Evolutionary conservation across 2,888 invertebrate species (phyloP).

Genomic region (Oithona nana): DNA sequence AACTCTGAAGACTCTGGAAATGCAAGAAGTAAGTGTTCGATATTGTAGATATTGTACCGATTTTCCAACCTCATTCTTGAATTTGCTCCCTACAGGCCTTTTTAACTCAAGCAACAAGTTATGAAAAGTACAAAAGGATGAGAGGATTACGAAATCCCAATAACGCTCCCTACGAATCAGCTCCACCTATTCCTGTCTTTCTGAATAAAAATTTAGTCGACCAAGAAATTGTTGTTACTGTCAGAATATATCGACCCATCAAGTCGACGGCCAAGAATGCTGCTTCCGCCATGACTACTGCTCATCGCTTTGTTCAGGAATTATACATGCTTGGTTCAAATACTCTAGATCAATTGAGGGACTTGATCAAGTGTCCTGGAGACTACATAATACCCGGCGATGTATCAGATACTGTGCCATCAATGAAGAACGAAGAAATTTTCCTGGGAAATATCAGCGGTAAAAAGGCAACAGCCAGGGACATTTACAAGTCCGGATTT

Average conservation of each 20-base stretch:
- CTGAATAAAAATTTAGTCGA: neutral
- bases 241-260: slow-evolving; percentile 4
- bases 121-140: neutral
- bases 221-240: neutral
- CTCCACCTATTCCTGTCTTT: neutral
- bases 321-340: neutral
- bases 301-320: neutral
- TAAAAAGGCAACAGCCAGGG: slow-evolving; percentile 29
- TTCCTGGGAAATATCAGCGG: slow-evolving; percentile 31
- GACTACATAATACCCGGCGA: neutral
- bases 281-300: neutral
- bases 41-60: too few species aligned
- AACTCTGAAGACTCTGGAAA: neutral
- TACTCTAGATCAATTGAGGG: slow-evolving; percentile 1
- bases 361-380: neutral
- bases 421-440: neutral
- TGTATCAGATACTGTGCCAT: neutral
- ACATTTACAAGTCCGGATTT: slow-evolving; percentile 46
- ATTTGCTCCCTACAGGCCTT: too few species aligned
- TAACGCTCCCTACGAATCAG: neutral
- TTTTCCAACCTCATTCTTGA: too few species aligned
- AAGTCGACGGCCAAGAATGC: neutral
- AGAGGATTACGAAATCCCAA: neutral
- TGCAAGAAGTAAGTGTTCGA: neutral
- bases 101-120: neutral